A percentile compares a stretch with the other conserved stretches of the same genome.
phyloP scores from a whole-genome alignment of 2,888 invertebrate species.

The Sycophila texana region DNA sequence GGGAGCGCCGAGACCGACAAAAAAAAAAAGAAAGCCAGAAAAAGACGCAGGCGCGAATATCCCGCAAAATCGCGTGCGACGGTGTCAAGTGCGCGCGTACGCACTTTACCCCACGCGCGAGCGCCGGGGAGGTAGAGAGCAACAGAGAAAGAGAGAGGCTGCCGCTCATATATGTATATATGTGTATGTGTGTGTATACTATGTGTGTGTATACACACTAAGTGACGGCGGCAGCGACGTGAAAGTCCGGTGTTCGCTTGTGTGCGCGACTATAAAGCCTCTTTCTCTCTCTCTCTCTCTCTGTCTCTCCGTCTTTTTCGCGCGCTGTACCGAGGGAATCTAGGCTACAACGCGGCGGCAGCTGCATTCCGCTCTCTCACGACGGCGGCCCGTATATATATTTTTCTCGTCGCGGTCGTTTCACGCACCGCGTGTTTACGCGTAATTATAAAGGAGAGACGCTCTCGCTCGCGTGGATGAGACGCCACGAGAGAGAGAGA shows the following conservation, averaged over 20 bases:
- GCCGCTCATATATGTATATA: neutral
- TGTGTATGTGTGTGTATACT: too few species aligned
- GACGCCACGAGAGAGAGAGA: too few species aligned
- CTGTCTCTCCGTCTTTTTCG: slow-evolving; percentile 13
- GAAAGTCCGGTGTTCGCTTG: slow-evolving; percentile 51
- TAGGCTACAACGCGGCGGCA: slow-evolving; percentile 59
- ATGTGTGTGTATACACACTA: neutral
- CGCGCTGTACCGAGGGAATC: slow-evolving; percentile 54
- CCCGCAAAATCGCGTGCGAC: slow-evolving; percentile 26
- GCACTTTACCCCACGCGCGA: neutral
- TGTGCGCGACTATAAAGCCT: slow-evolving; percentile 1
- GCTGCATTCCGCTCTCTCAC: slow-evolving; percentile 58
- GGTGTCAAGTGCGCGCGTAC: slow-evolving; percentile 36
- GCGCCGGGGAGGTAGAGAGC: slow-evolving; percentile 43
- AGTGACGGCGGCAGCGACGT: slow-evolving; percentile 41
- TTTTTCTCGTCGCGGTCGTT: slow-evolving; percentile 38
- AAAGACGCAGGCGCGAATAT: neutral
- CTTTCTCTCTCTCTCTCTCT: too few species aligned
- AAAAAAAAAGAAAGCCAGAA: neutral
- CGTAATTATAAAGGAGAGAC: neutral
- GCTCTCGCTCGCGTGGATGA: neutral
- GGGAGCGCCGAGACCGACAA: neutral
- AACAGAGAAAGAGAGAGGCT: slow-evolving; percentile 28
- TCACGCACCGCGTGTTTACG: neutral
- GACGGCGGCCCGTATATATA: slow-evolving; percentile 30